Evolutionary conservation across 2,797 vertebrate species (phyloP), one percentile per base, ranked within the genome.

Genomic region (Meda fulgida): DNA sequence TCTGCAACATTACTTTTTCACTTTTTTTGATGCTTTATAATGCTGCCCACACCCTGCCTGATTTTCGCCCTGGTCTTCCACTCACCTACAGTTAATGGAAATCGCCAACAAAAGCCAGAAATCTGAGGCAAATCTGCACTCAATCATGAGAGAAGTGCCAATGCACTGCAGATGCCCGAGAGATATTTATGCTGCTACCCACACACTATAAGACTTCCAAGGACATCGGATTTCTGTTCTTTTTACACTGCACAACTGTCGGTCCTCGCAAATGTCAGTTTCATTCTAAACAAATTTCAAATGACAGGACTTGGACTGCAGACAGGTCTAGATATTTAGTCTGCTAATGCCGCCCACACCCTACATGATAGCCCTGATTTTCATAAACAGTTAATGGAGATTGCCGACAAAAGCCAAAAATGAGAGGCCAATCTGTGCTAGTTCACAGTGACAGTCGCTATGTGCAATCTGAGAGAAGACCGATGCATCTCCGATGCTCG

Each of bases 161-260:
- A 26, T 26, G n/a, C n/a, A 13, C 26, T 26, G n/a, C 58, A 63
- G n/a, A 7, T 29, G 11, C n/a, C 55, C 0, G 23, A 63, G 5
- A 29, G 5, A 11, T 63, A 29, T 63, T 26, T 63, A 63, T 63
- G 58, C 26, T 16, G 60, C 60, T 29, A 26, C 13, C 26, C 60
- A 60, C 58, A 60, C 66, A 67, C 8, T 36, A 36, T 11, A 67
- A 9, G 18, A 36, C 18, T 67, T 67, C 31, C 31, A 67, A 67
- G 34, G 31, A 11, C 9, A 4, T 4, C 4, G 0, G 34, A 67
- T 23, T 36, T 21, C 66, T 11, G 66, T 36, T 36, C 40, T 29
- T 72, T 72, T 72, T 43, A 66, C n/a, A 26, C n/a, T 60, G 11
- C 60, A 63, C 8, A 72, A 71, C 69, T 43, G 34, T 69, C 36